Base-by-base conservation (phyloP, 92 coral and sea anemone genomes). In the Porites lobata region DNA sequence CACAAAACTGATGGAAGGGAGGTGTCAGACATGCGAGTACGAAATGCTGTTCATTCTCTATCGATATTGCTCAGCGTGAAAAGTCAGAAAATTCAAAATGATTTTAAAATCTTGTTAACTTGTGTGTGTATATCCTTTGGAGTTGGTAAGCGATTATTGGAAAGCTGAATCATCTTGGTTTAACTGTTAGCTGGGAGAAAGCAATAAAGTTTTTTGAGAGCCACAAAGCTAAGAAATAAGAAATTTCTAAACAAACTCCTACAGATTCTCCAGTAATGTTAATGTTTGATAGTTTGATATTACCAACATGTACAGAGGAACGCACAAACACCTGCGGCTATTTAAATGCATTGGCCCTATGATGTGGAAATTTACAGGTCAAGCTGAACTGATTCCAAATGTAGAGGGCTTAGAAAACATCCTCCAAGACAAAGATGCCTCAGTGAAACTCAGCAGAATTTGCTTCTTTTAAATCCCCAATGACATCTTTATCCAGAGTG, bases 331-430 rank as follows among this genome's bases (percentile, higher is more conserved):
- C 38, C 54, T 83, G 56, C 85, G 86, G 68, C 76, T 84, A 12
- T 84, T 83, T 69, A 84, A 83, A 57, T 72, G 77, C 66, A 21
- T 70, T 54, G 69, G 78, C 26, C 85, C 85, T 8, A 75, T 74
- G 2, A 83, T 89, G 92, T 89, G 89, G 92, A 89, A 89, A 63
- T 89, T 89, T 18, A 89, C 89, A 29, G 92, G 90, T 11, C 53
- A 83, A 71, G 90, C 90, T 20, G 61, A 79, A 38, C 24, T 80
- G 9, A 80, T 80, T 63, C 91, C 91, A 61, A 79, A 50, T 72
- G 8, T 80, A 50, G 91, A 72, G 11, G 63, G 50, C 3, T 83
- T 87, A 38, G 76, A 71, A 72, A 19, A 29, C 38, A 43, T 79
- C 83, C 26, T 87, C 53, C 86, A 61, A 51, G 78, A 80, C 62